Evolutionary conservation across 2,113 vertebrate genomes (phyloP).

Genomic region (Rhynchopsitta pachyrhyncha): DNA sequence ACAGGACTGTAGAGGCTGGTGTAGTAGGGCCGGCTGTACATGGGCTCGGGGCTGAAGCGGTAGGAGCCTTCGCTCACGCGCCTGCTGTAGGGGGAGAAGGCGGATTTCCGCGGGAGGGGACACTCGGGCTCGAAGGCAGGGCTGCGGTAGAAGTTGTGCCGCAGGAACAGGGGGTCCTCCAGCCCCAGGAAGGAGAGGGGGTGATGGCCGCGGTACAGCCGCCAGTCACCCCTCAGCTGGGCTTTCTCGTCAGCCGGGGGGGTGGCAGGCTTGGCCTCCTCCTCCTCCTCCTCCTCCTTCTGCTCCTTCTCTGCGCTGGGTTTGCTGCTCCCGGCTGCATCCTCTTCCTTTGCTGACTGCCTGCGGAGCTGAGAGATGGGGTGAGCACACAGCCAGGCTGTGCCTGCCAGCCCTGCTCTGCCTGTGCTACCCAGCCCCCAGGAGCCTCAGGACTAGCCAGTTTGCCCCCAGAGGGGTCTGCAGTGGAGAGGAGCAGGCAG

Average conservation of each 20-base stretch:
- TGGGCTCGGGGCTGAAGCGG: conserved; percentile 68
- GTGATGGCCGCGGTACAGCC: conserved; percentile 28
- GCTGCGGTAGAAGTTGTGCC: conserved; percentile 46
- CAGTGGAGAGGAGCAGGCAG: background rate
- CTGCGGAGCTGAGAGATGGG: conserved; percentile 63
- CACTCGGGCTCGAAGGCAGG: conserved; percentile 29
- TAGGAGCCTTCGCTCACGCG: conserved; percentile 76
- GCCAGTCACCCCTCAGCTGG: conserved; percentile 36
- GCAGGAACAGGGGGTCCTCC: conserved; percentile 54
- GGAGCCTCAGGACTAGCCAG: background rate
- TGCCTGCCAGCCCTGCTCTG: background rate
- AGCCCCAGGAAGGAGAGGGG: conserved; percentile 59
- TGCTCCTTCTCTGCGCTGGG: background rate
- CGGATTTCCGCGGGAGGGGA: background rate
- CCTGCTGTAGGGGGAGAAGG: conserved; percentile 48
- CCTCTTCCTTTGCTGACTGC: conserved; percentile 63
- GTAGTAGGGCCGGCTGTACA: conserved; percentile 64
- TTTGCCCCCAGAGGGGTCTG: background rate
- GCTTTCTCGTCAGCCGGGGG: background rate
- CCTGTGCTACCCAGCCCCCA: background rate
- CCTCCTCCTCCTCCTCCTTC: conserved; percentile 11
- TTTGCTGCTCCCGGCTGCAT: background rate
- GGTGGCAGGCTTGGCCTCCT: background rate
- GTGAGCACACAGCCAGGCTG: background rate
- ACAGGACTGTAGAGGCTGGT: conserved; percentile 51